Percentiles rank a stretch among this genome's conserved stretches.
Evolutionary conservation across 2,113 vertebrate species (phyloP).

Genomic region (Thunnus maccoyii): DNA sequence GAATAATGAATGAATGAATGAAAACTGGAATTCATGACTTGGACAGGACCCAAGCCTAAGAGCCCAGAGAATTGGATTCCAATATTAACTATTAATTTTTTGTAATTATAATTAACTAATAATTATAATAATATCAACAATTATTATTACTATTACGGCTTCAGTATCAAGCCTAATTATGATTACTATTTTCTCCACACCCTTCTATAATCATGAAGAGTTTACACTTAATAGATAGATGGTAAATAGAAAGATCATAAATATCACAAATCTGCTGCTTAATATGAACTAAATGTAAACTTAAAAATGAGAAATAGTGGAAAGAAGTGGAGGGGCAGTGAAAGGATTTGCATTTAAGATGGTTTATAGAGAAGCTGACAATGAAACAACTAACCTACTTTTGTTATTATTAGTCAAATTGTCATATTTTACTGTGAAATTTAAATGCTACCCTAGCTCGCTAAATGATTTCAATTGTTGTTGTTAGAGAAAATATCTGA

Average conservation of each 20-base stretch:
- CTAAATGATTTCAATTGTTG: not conserved
- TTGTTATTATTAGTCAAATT: too few relatives aligned
- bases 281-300: not conserved
- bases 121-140: too few relatives aligned
- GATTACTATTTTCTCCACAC: too few relatives aligned
- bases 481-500: not conserved
- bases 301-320: not conserved
- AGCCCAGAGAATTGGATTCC: not conserved
- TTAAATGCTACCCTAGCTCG: not conserved
- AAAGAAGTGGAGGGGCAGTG: too few relatives aligned
- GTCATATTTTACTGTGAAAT: too few relatives aligned
- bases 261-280: not conserved
- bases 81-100: too few relatives aligned
- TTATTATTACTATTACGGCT: not conserved
- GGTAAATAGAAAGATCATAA: too few relatives aligned
- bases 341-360: too few relatives aligned
- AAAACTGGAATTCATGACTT: not conserved
- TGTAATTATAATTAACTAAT: too few relatives aligned
- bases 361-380: not conserved
- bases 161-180: too few relatives aligned
- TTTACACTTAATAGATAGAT: too few relatives aligned
- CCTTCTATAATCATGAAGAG: not conserved
- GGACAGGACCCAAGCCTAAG: not conserved
- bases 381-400: too few relatives aligned
- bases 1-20: not conserved